Evolutionary conservation across 2,888 invertebrate species (phyloP).

Genomic region (Drosophila neonasuta): DNA sequence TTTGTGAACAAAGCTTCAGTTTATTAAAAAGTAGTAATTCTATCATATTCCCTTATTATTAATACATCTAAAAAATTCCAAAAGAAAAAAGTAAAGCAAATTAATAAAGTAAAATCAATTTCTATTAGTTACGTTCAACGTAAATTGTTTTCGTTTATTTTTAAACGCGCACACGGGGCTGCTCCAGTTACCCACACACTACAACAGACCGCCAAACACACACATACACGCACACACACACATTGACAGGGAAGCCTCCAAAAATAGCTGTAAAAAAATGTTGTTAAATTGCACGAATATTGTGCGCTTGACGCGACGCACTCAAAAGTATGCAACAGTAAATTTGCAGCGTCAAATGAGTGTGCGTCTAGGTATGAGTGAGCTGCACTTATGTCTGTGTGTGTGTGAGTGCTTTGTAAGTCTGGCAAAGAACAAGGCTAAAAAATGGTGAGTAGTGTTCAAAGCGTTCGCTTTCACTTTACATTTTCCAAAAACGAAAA

Average conservation of each 20-base stretch:
- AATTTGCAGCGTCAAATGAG: conserved; percentile 18
- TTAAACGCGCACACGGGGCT: conserved; percentile 48
- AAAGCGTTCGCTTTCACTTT: conserved; percentile 44
- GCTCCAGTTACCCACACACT: conserved; percentile 42
- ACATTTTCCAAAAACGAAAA: conserved; percentile 23
- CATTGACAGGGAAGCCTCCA: conserved; percentile 29
- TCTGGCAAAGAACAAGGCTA: background rate
- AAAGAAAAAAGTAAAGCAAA: background rate
- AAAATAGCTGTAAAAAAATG: conserved; percentile 46
- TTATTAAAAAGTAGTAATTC: no score
- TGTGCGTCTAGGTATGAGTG: conserved; percentile 1
- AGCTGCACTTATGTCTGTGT: background rate
- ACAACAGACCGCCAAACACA: conserved; percentile 14
- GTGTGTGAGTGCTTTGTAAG: background rate
- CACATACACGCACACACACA: conserved; percentile 7
- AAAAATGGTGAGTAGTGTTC: conserved; percentile 7
- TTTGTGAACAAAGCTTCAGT: no score
- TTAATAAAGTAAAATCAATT: conserved; percentile 33
- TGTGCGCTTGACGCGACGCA: conserved; percentile 29
- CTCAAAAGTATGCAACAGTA: conserved; percentile 50
- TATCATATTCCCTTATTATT: background rate
- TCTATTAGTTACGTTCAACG: conserved; percentile 19
- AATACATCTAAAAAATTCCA: background rate
- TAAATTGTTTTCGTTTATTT: conserved; percentile 65
- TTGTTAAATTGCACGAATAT: conserved; percentile 35